Evolutionary conservation across 1,140 invertebrate genomes (phyloP).

Genomic region (Bradynema listronoti): DNA sequence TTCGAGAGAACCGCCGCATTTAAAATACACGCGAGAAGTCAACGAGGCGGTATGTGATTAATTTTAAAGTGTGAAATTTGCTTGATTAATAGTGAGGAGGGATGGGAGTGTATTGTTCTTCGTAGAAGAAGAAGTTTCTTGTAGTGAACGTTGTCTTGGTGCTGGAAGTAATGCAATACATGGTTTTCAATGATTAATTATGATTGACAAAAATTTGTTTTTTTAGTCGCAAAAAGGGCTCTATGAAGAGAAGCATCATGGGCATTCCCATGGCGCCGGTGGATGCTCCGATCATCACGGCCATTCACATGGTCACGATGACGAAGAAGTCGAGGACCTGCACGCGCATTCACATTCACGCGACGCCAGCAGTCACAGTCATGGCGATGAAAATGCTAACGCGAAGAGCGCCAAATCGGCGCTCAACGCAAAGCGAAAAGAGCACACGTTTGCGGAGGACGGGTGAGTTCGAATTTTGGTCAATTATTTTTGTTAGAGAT

Average conservation of each 20-base stretch:
- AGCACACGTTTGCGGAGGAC: constrained; percentile 25
- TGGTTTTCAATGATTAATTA: background rate
- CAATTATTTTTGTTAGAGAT: background rate
- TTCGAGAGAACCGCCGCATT: constrained; percentile 38
- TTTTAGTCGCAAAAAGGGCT: constrained; percentile 21
- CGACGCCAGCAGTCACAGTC: constrained; percentile 19
- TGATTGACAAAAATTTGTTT: background rate
- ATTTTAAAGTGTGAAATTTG: background rate
- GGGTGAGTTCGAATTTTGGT: constrained; percentile 10
- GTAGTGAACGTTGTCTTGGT: background rate
- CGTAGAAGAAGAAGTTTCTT: background rate
- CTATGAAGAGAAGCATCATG: constrained; percentile 17
- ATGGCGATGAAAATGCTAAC: constrained; percentile 1
- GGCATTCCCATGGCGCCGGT: constrained; percentile 19
- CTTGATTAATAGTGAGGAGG: constrained; percentile 3
- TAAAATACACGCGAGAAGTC: constrained; percentile 41
- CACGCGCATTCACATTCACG: constrained; percentile 25
- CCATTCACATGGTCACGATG: constrained; percentile 22
- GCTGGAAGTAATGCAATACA: background rate
- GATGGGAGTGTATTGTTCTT: background rate
- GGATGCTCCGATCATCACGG: constrained; percentile 21
- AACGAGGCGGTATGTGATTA: constrained; percentile 36
- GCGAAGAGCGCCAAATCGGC: constrained; percentile 15
- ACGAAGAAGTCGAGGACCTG: constrained; percentile 6
- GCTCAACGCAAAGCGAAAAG: constrained; percentile 8